Evolutionary conservation across 2,113 vertebrate genomes (phyloP).

Genomic region (Anolis carolinensis): DNA sequence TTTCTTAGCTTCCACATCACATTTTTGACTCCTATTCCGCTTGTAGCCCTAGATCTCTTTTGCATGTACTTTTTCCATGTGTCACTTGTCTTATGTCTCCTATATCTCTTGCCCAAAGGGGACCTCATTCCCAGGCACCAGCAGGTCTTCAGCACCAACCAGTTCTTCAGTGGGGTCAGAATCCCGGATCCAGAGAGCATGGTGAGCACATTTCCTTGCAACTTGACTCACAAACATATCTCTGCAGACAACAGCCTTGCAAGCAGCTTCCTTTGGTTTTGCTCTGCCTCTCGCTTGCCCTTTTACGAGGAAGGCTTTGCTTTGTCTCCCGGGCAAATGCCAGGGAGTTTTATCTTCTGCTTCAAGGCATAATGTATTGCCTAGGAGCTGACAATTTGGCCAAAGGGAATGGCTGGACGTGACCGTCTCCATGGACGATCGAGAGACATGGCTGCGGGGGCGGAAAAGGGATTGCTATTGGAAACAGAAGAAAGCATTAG

Average conservation of each 20-base stretch:
- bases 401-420: background rate
- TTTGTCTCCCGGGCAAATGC: background rate
- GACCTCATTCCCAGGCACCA: constrained; percentile 95
- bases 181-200: constrained; percentile 90
- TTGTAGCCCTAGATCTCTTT: background rate
- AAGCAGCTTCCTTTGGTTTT: background rate
- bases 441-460: background rate
- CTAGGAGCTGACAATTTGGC: background rate
- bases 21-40: too few species aligned
- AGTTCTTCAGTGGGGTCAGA: constrained; percentile 92
- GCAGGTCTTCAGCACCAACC: constrained; percentile 94
- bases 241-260: background rate
- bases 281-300: background rate
- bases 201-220: constrained; percentile 58
- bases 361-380: background rate
- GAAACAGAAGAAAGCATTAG: background rate
- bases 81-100: background rate
- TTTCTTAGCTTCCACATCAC: too few species aligned
- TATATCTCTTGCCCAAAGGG: constrained; percentile 75
- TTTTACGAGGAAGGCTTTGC: too few species aligned
- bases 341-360: background rate
- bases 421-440: background rate
- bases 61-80: background rate
- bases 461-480: background rate
- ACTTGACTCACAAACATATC: fast-evolving